Conservation (phyloP, 2,113 vertebrate species). For the Castor canadensis region DNA sequence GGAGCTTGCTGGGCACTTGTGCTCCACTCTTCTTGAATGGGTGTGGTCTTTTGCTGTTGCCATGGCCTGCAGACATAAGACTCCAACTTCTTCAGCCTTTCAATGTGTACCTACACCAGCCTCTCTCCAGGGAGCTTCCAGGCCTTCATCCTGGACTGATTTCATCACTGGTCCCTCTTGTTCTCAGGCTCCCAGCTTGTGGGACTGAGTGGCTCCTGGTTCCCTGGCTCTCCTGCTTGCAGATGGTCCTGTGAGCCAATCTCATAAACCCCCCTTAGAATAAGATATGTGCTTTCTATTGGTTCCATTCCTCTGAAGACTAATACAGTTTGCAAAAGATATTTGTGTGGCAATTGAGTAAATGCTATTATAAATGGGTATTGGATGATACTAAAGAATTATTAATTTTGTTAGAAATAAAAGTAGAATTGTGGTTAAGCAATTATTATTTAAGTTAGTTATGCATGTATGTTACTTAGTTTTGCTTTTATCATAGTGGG, state of each 20-base stretch:
- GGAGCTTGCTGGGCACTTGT: too few species aligned
- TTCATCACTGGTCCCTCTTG: too few species aligned
- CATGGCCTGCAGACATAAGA: too few species aligned
- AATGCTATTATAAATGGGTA: not conserved
- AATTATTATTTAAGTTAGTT: too few species aligned
- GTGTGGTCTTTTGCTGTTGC: too few species aligned
- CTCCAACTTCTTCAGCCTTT: too few species aligned
- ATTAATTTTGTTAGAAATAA: conserved; percentile 10
- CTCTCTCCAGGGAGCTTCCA: too few species aligned
- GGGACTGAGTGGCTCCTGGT: not conserved
- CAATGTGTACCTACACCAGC: too few species aligned
- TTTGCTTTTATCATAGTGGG: not conserved
- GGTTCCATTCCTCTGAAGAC: not conserved
- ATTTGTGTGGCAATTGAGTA: not conserved
- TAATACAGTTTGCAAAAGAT: not conserved
- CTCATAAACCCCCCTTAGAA: not conserved
- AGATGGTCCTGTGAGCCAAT: not conserved
- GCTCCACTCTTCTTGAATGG: too few species aligned
- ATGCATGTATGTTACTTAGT: too few species aligned
- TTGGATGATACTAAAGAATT: not conserved
- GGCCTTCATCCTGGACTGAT: too few species aligned
- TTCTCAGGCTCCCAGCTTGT: not conserved
- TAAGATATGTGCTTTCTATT: not conserved
- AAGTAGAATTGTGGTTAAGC: not conserved
- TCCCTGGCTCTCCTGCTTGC: not conserved